Evolutionary conservation across 2,797 vertebrate species (phyloP).

Genomic region (Catostomus latipinnis): DNA sequence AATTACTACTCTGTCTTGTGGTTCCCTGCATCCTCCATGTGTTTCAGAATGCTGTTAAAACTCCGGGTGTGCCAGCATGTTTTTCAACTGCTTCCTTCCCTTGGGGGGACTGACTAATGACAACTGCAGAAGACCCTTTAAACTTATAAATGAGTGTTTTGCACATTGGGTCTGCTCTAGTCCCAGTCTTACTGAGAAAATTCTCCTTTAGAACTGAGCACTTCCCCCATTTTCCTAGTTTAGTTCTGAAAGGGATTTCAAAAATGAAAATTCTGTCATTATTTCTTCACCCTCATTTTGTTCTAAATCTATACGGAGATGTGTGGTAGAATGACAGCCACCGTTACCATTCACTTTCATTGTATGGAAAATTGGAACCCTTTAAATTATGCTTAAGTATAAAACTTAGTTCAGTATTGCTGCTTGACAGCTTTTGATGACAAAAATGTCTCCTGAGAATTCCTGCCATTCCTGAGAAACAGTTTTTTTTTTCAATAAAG

Average conservation of each 20-base stretch:
- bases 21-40: neutral
- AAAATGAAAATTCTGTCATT: neutral
- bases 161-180: neutral
- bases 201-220: neutral
- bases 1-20: neutral
- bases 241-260: neutral
- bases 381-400: neutral
- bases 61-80: constrained; percentile 9
- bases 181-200: neutral
- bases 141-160: constrained; percentile 19
- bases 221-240: neutral
- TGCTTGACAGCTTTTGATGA: neutral
- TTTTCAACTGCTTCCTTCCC: constrained; percentile 28
- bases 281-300: neutral
- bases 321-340: neutral
- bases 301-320: neutral
- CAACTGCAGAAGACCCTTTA: constrained; percentile 22
- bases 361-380: no score
- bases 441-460: no score
- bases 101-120: constrained; percentile 24
- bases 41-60: constrained; percentile 37
- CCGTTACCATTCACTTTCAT: no score
- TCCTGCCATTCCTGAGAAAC: no score
- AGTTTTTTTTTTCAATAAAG: no score
- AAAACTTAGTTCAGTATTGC: neutral